Base-by-base conservation (phyloP, 2,113 vertebrate genomes). In the Cyprinodon brontotheroides region DNA sequence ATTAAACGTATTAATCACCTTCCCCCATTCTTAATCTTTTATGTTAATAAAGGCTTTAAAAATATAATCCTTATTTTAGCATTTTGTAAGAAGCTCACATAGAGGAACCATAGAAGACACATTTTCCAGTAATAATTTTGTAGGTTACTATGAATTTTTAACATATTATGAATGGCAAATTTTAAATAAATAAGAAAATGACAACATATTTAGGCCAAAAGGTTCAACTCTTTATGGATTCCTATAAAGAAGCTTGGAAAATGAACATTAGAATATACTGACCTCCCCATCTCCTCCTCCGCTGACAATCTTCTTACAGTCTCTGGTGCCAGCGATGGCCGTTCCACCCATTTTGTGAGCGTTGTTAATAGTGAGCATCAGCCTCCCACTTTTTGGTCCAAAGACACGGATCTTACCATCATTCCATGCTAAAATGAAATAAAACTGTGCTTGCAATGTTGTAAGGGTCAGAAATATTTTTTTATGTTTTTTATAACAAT, bases 221-320 rank as follows among this genome's bases (percentile, higher is more conserved):
- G 29, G 29, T 29, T 29, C 29, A 29, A 29, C 29, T 29, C 29
- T 29, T 29, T 29, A 29, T 29, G 29, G 29, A 29, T 29, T 29
- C 29, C 20, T 7, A 5, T 4, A 11, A n/a, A 61, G 59, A 61
- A 2, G 59, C 29, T 61, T 66, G 41, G 11, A 14, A n/a, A 13
- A 7, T 65, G 40, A 22, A 7, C 6, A 43, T 45, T 1, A 22
- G 10, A 60, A 63, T 29, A 63, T 63, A 67, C 85, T 80, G 72
- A 96, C 96, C 96, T 96, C 94, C 61, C 97, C 97, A 62, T 95
- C 95, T 40, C 93, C 96, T n/a, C 96, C 96, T 37, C 96, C 97
- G 15, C 95, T 98, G 75, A 97, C 36, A 59, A 98, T 91, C 77
- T 91, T 93, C 78, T 87, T 95, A 40, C 96, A 95, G 91, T 96